Evolutionary conservation across 2,888 invertebrate species (phyloP).

Genomic region (Drosophila dives): DNA sequence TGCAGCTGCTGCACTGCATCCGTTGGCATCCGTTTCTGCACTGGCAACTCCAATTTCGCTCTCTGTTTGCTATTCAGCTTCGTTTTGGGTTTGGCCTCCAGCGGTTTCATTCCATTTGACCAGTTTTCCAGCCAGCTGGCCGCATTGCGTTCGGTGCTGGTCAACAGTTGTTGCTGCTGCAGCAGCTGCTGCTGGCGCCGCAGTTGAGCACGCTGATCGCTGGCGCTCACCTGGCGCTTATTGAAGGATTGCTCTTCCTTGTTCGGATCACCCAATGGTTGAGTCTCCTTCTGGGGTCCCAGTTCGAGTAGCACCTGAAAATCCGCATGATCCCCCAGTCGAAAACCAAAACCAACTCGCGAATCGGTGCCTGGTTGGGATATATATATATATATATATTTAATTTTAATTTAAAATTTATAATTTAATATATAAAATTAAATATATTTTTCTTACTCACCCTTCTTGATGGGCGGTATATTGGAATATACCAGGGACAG

Average conservation of each 20-base stretch:
- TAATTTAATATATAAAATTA: neutral
- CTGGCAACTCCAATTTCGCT: constrained; percentile 19
- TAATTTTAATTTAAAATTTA: neutral
- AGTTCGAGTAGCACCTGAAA: constrained; percentile 91
- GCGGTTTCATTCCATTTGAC: constrained; percentile 86
- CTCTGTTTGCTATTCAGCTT: constrained; percentile 23
- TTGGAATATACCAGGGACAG: constrained; percentile 93
- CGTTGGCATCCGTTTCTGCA: constrained; percentile 83
- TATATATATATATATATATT: neutral
- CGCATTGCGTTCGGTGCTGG: constrained; percentile 69
- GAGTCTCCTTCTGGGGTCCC: constrained; percentile 92
- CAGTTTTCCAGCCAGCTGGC: constrained; percentile 87
- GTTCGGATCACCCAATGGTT: constrained; percentile 87
- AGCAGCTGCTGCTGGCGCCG: constrained; percentile 70
- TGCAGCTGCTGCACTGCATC: constrained; percentile 83
- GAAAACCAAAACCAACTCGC: constrained; percentile 91
- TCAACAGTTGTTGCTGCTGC: constrained; percentile 85
- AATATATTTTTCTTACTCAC: constrained; percentile 83
- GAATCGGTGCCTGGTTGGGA: constrained; percentile 90
- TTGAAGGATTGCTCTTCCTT: constrained; percentile 75
- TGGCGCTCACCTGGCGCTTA: constrained; percentile 81
- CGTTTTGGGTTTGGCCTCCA: constrained; percentile 38
- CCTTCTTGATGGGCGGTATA: constrained; percentile 94
- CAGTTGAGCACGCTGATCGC: constrained; percentile 64
- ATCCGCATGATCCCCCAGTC: constrained; percentile 92